A percentile compares a stretch with the other conserved stretches of the same genome.
phyloP scores from a whole-genome alignment of 2,888 invertebrate genomes.

The Pristionchus exspectatus region DNA sequence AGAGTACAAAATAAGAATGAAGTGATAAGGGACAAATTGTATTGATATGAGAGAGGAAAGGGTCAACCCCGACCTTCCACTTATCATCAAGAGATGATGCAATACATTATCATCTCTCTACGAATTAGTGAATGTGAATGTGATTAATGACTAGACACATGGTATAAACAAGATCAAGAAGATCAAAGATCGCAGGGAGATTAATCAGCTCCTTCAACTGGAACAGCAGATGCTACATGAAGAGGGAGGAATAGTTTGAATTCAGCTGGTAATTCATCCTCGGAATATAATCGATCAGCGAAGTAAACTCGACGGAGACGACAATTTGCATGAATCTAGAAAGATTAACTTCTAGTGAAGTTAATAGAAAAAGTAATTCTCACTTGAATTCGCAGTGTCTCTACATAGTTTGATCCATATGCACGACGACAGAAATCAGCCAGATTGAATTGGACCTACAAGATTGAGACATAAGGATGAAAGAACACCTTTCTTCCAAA shows the following conservation, averaged over 20 bases:
- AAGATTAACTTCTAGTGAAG: conserved; percentile 60
- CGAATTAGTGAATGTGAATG: conserved; percentile 41
- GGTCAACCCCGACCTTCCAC: conserved; percentile 40
- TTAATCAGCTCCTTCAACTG: conserved; percentile 29
- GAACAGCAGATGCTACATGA: conserved; percentile 36
- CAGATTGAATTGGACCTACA: conserved; percentile 90
- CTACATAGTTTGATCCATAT: conserved; percentile 96
- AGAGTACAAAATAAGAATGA: conserved; percentile 43
- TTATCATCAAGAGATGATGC: conserved; percentile 46
- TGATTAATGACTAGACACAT: neutral
- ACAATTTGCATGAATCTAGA: conserved; percentile 95
- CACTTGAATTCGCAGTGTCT: conserved; percentile 89
- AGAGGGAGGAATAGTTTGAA: conserved; percentile 93
- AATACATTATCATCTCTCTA: conserved; percentile 14
- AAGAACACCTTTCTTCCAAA: neutral
- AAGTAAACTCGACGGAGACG: conserved; percentile 94
- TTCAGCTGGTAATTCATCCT: conserved; percentile 95
- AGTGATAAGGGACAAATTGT: conserved; percentile 28
- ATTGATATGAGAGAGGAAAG: conserved; percentile 42
- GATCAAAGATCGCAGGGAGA: conserved; percentile 23
- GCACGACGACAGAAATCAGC: conserved; percentile 94
- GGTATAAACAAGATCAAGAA: neutral
- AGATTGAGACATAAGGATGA: neutral
- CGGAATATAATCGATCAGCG: conserved; percentile 92
- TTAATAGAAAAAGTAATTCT: neutral